Conservation (phyloP, 53 echinoderm and acorn worm species). For the Echinometra lucunter region DNA sequence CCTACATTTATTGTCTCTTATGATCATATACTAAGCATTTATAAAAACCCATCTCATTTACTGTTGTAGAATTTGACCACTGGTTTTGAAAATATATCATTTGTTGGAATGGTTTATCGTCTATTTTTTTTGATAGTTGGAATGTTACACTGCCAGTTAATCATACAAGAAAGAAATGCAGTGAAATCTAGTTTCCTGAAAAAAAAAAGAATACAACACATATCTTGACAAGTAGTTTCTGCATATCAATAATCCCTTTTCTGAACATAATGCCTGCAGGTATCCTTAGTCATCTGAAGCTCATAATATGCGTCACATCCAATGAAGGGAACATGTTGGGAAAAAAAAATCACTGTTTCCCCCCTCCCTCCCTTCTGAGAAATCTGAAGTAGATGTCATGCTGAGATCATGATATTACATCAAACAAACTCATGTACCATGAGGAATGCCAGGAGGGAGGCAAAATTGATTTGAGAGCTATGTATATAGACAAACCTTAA, state of each 20-base stretch:
- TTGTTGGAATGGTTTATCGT: too few species aligned
- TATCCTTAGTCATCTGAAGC: background rate
- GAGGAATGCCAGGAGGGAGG: background rate
- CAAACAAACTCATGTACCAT: conserved; percentile 20
- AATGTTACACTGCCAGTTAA: too few species aligned
- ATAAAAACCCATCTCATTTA: too few species aligned
- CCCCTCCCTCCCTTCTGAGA: background rate
- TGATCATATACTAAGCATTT: too few species aligned
- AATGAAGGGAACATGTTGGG: background rate
- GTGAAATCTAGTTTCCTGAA: too few species aligned
- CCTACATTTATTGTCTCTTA: too few species aligned
- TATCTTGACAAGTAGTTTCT: background rate
- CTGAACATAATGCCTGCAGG: background rate
- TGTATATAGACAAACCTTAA: background rate
- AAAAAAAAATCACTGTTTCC: background rate
- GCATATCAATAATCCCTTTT: background rate
- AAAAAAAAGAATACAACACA: background rate
- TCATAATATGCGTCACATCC: background rate
- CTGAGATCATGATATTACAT: conserved; percentile 23
- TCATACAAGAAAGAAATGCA: too few species aligned
- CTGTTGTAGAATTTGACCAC: too few species aligned
- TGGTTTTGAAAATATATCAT: too few species aligned
- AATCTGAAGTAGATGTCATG: background rate
- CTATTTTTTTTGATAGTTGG: too few species aligned
- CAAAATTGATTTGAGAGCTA: conserved; percentile 20